These are phyloP conservation scores for Frieseomelitta varia DNA, from an alignment of 1,140 invertebrate genomes.

Conservation along the genomic window DNA sequence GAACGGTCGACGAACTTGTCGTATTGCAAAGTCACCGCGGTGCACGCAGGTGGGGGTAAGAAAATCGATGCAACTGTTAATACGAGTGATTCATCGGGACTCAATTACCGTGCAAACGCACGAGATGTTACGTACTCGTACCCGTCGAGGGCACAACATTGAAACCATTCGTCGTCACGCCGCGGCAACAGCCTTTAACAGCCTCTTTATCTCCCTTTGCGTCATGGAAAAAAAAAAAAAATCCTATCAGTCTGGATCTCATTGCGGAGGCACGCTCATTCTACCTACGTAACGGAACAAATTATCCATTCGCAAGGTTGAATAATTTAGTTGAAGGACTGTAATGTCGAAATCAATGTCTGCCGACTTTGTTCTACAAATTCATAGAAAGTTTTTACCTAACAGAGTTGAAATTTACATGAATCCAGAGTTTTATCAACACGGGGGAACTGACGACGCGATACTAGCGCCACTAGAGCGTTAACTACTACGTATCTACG, in stretches of 20 bases:
- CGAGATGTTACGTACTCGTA: slow-evolving; percentile 8
- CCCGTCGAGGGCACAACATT: neutral
- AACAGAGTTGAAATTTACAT: too few species aligned
- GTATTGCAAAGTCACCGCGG: slow-evolving; percentile 7
- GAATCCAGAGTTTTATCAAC: too few species aligned
- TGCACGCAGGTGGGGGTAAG: neutral
- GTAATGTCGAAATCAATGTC: too few species aligned
- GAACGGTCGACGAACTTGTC: slow-evolving; percentile 32
- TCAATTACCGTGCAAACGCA: slow-evolving; percentile 15
- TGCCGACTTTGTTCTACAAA: too few species aligned
- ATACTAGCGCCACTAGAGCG: too few species aligned
- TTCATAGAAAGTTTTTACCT: neutral
- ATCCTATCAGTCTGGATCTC: neutral
- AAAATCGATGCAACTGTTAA: slow-evolving; percentile 34
- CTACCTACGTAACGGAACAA: too few species aligned
- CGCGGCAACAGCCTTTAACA: neutral
- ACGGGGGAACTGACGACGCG: too few species aligned
- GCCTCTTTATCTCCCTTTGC: neutral
- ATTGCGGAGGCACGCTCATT: too few species aligned
- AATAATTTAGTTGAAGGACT: too few species aligned
- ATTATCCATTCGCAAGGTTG: too few species aligned
- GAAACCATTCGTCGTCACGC: neutral
- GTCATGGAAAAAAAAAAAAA: neutral
- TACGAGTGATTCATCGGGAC: slow-evolving; percentile 24
- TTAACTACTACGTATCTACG: too few species aligned